phyloP scores from a whole-genome alignment of 2,113 vertebrate species.

The Lethenteron reissneri region DNA sequence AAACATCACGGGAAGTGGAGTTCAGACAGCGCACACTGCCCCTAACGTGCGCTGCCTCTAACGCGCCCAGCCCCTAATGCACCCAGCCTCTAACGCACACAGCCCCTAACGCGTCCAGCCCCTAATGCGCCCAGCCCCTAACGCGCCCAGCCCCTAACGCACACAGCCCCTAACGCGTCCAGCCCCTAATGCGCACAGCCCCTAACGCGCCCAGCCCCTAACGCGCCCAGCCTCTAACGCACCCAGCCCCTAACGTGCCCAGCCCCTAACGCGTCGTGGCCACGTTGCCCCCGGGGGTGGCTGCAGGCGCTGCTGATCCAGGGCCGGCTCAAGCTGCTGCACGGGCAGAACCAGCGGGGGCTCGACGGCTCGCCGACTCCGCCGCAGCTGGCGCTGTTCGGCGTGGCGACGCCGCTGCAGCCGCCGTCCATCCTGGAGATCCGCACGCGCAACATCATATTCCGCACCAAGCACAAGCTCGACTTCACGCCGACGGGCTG shows the following conservation, averaged over 20 bases:
- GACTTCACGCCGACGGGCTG: slow-evolving; percentile 31
- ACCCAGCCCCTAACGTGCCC: slow-evolving; percentile 22
- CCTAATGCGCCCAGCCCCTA: too few species aligned
- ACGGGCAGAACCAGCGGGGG: slow-evolving; percentile 18
- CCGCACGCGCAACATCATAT: slow-evolving; percentile 26
- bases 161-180: too few species aligned
- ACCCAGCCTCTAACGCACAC: too few species aligned
- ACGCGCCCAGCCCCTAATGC: too few species aligned
- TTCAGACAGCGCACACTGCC: too few species aligned
- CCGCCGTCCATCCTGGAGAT: slow-evolving; percentile 30
- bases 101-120: slow-evolving; percentile 40
- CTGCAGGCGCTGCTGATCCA: slow-evolving; percentile 37
- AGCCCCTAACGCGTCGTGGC: slow-evolving; percentile 58
- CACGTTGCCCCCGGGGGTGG: slow-evolving; percentile 81
- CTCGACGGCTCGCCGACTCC: slow-evolving; percentile 14
- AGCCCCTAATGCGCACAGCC: too few species aligned
- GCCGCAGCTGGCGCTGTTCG: slow-evolving; percentile 26
- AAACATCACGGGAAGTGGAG: too few species aligned
- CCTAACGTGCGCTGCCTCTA: too few species aligned
- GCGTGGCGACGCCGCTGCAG: slow-evolving; percentile 25
- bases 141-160: too few species aligned
- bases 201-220: too few species aligned
- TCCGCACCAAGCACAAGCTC: slow-evolving; percentile 37
- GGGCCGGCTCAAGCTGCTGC: slow-evolving; percentile 30
- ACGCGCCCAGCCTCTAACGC: slow-evolving; percentile 27